Conservation (phyloP, 1,140 invertebrate species). For the Armadillidium nasatum region DNA sequence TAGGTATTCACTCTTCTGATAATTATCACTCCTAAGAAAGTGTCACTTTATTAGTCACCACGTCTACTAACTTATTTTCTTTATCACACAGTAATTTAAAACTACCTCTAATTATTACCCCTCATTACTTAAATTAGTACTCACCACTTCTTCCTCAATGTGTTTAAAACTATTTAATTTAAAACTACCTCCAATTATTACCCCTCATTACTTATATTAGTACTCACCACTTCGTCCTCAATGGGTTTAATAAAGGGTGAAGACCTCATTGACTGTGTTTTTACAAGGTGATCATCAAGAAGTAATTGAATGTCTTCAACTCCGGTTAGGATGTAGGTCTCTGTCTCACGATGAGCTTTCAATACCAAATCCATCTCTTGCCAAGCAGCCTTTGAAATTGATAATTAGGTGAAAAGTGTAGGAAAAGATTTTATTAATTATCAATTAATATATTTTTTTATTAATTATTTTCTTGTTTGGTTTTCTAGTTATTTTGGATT, state of each 20-base stretch:
- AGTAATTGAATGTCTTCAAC: conserved; percentile 93
- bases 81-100: no score
- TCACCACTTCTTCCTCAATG: no score
- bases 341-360: conserved; percentile 72
- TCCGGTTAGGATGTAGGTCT: conserved; percentile 81
- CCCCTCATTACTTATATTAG: neutral
- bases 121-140: neutral
- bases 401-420: no score
- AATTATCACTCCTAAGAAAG: no score
- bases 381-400: conserved; percentile 56
- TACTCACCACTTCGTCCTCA: conserved; percentile 53
- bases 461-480: no score
- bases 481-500: no score
- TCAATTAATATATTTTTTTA: no score
- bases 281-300: conserved; percentile 92
- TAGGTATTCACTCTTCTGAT: no score
- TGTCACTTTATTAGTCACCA: no score
- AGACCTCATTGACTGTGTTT: conserved; percentile 95
- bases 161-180: no score
- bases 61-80: no score
- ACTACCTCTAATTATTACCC: neutral
- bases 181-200: neutral
- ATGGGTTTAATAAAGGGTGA: conserved; percentile 96
- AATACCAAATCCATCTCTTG: conserved; percentile 75
- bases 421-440: no score